A percentile compares a stretch with the other conserved stretches of the same genome.
These are phyloP conservation scores for Sylvicola cinctus DNA, from an alignment of 2,888 invertebrate species.

Conservation along the genomic window DNA sequence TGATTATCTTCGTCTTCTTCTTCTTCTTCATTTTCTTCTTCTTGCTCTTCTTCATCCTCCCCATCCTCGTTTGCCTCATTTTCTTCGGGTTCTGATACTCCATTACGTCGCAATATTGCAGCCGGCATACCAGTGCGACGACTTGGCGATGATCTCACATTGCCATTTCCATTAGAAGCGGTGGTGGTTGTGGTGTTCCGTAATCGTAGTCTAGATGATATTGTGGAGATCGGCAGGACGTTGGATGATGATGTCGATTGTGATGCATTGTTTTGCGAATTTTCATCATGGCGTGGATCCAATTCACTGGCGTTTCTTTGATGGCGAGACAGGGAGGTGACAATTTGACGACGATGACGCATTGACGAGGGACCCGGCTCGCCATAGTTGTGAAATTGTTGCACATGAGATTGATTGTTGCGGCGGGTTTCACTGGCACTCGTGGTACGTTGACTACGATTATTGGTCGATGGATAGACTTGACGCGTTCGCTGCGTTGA, in stretches of 20 bases:
- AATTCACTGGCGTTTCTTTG: constrained; percentile 23
- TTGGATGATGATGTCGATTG: neutral
- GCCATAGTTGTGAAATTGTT: constrained; percentile 23
- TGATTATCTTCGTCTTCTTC: constrained; percentile 3
- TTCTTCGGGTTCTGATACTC: constrained; percentile 1
- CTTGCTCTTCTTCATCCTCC: neutral
- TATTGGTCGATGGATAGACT: neutral
- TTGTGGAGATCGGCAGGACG: too few species aligned
- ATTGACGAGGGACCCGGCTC: constrained; percentile 16
- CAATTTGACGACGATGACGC: constrained; percentile 17
- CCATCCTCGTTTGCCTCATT: neutral
- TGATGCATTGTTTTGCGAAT: too few species aligned
- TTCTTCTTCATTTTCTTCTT: constrained; percentile 1
- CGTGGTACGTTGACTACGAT: neutral
- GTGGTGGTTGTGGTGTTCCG: too few species aligned
- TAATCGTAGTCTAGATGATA: too few species aligned
- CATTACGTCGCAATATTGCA: too few species aligned
- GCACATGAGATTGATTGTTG: constrained; percentile 3
- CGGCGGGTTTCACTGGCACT: neutral
- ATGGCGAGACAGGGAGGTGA: constrained; percentile 18
- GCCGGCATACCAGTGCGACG: constrained; percentile 1
- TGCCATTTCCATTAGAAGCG: too few species aligned
- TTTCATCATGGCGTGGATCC: constrained; percentile 3
- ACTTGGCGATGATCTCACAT: too few species aligned
- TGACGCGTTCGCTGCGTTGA: too few species aligned